Percentiles rank a stretch among this genome's conserved stretches.
phyloP scores from a whole-genome alignment of 1,140 invertebrate species.

The Drosophila athabasca region DNA sequence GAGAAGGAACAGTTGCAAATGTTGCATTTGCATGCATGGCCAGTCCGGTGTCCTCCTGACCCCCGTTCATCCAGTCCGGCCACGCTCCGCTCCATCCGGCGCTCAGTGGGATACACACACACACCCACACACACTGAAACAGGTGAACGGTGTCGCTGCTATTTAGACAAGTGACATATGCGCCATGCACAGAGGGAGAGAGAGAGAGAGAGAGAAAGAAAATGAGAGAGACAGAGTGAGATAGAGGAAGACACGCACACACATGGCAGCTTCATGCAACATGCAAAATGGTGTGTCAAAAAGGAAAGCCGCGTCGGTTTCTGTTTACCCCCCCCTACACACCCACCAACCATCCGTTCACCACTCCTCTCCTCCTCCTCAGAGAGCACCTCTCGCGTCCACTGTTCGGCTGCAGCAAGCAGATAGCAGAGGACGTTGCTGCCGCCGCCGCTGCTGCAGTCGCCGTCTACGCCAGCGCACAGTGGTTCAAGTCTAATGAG shows the following conservation, averaged over 20 bases:
- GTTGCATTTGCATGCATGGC: slow-evolving; percentile 80
- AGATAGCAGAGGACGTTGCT: slow-evolving; percentile 20
- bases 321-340: slow-evolving; percentile 16
- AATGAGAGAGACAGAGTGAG: slow-evolving; percentile 8
- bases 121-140: no score
- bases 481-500: slow-evolving; percentile 1
- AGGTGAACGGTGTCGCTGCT: slow-evolving; percentile 67
- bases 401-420: slow-evolving; percentile 6
- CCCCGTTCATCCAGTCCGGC: not conserved
- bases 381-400: not conserved
- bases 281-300: slow-evolving; percentile 74
- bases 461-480: slow-evolving; percentile 2
- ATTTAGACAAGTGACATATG: slow-evolving; percentile 79
- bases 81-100: not conserved
- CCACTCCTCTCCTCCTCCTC: not conserved
- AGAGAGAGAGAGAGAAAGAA: not conserved
- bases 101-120: no score
- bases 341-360: not conserved
- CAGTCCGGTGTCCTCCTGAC: slow-evolving; percentile 44
- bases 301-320: slow-evolving; percentile 63
- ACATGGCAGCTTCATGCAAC: slow-evolving; percentile 53
- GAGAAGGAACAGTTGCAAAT: slow-evolving; percentile 64
- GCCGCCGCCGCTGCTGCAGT: not conserved
- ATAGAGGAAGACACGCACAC: slow-evolving; percentile 21
- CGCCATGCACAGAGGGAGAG: slow-evolving; percentile 31